Evolutionary conservation across 2,888 invertebrate genomes (phyloP), one percentile per base, ranked within the genome.

Genomic region (Watsonalla binaria): DNA sequence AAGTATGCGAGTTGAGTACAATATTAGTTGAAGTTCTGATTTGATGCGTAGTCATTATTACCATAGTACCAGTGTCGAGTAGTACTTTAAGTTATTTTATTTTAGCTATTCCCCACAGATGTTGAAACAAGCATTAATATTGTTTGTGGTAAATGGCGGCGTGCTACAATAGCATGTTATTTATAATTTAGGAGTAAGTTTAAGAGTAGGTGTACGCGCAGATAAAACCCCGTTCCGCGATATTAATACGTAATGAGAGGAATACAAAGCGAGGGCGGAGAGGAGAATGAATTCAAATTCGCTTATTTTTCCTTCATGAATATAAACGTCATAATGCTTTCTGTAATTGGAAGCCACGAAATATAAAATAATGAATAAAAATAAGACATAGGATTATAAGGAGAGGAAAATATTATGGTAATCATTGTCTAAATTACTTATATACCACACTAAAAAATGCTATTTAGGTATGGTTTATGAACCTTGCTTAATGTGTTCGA

Each of bases 231-330:
- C 56, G 61, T 60, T 62, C 58, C 58, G 54, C 61, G 56, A 54
- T 59, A 65, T 68, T 61, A 68, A 68, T 68, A 68, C 57, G 53
- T 69, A 66, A 68, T 68, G 65, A 68, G 60, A 11, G 55, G 56
- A 57, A 59, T 59, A 61, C 62, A 60, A 62, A 56, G 57, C 60
- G 60, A 56, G 61, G 63, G 65, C 58, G 65, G 57, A 53, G 52
- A 51, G 65, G 57, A 53, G 52, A 52, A 56, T 56, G 57, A 66
- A 61, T 68, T 55, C 56, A 47, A 60, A 60, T 47, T 59, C 61
- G 59, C 59, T 65, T 68, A 59, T 66, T 68, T 68, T 68, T 57
- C 56, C 52, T 59, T 61, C 54, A 63, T 49, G 49, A 49, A 49
- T 49, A 49, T 37, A 49, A 49, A 37, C 13, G 49, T 49, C 15